Evolutionary conservation across 23 tunicate genomes (phyloP).

Genomic region (Phallusia fumigata): DNA sequence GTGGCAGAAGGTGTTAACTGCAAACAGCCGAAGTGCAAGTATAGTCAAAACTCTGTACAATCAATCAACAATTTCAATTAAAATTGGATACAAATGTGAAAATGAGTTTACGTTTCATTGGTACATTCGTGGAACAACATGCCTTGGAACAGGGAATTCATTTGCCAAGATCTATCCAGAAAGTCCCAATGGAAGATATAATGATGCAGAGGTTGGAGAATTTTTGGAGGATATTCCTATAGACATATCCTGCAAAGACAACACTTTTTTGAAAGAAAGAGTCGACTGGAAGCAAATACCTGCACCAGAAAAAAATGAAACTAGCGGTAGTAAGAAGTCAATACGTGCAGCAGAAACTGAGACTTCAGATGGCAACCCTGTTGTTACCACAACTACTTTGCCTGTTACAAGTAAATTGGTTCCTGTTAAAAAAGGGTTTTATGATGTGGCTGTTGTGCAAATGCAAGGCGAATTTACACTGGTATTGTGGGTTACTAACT

Average conservation of each 20-base stretch:
- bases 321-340: not conserved
- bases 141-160: not conserved
- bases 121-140: slow-evolving; percentile 8
- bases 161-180: not conserved
- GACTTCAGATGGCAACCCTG: not conserved
- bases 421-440: not conserved
- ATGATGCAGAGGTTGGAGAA: not conserved
- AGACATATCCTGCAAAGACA: not conserved
- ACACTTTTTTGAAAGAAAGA: not conserved
- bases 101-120: not conserved
- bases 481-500: not conserved
- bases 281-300: not conserved
- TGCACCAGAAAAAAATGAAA: not conserved
- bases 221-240: not conserved
- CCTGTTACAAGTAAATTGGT: not conserved
- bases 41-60: not conserved
- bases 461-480: slow-evolving; percentile 4
- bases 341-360: not conserved
- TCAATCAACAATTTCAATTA: not conserved
- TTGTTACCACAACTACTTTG: not conserved
- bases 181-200: not conserved
- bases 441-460: not conserved
- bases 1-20: not conserved
- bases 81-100: not conserved
- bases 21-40: not conserved